Base-by-base conservation (phyloP, 2,113 vertebrate genomes). In the Crocuta crocuta region DNA sequence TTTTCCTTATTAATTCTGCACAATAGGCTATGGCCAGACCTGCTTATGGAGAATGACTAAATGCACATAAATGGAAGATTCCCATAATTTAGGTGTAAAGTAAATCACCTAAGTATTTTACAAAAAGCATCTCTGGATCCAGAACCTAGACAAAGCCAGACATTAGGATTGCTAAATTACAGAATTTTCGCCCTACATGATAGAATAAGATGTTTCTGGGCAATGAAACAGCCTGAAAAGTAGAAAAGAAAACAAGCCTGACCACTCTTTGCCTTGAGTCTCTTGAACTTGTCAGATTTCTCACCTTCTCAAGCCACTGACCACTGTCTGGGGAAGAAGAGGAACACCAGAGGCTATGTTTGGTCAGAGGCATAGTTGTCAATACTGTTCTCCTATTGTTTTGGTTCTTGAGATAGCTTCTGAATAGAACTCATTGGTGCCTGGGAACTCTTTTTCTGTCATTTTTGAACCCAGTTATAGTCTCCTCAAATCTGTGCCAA, bases 401-500 rank as follows among this genome's bases (percentile, higher is more conserved):
- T 65, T 16, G 28, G 45, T 23, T 2, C 33, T 55, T 61, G 33
- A 86, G 17, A 39, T 15, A 55, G 11, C 4, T 73, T 89, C 24
- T 23, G 48, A 66, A 33, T 26, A 86, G 17, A 86, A 82, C 13
- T 78, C 39, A 26, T 4, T 43, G n/a, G 11, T n/a, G 31, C 39
- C 31, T 66, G 0, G 66, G 16, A 71, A 1, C 73, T 79, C 71
- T 68, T 43, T 65, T 66, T n/a, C n/a, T 79, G 10, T 68, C 50
- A 76, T 66, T 81, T 91, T 73, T 55, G 39, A 94, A 63, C 26
- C 35, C 50, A 76, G 23, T 33, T 74, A 53, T 19, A 26, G 48
- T 45, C 45, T 91, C 63, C 43, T 84, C 17, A 84, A 80, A 83
- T 96, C 26, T 94, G n/a, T 50, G 16, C 16, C 85, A 89, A 86